Conservation (phyloP, 1,140 invertebrate genomes). For the Drosophila neocordata region DNA sequence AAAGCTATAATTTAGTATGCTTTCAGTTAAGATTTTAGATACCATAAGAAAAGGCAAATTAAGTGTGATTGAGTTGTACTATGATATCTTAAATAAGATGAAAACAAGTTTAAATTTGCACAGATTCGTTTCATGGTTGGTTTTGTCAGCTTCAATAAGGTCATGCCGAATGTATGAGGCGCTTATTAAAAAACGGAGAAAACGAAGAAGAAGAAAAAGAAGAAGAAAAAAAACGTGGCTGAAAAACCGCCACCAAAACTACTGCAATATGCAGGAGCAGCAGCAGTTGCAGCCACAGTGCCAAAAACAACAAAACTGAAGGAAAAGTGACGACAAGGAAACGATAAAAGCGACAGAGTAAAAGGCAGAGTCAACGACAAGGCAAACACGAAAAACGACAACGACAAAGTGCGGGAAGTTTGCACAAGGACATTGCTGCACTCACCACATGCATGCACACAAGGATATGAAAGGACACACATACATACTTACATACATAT, state of each 20-base stretch:
- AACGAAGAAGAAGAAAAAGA: constrained; percentile 22
- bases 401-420: constrained; percentile 79
- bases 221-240: constrained; percentile 8
- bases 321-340: constrained; percentile 48
- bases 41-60: no score
- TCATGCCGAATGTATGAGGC: constrained; percentile 43
- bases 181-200: constrained; percentile 57
- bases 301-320: constrained; percentile 19
- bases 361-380: constrained; percentile 34
- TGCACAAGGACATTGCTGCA: constrained; percentile 79
- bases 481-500: constrained; percentile 25
- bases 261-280: constrained; percentile 47
- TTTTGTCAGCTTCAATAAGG: constrained; percentile 38
- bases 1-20: background rate
- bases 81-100: no score
- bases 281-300: constrained; percentile 23
- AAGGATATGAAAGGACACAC: constrained; percentile 67
- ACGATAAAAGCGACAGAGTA: constrained; percentile 44
- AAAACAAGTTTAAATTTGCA: background rate
- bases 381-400: constrained; percentile 49
- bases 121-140: background rate
- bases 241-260: constrained; percentile 39
- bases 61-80: no score
- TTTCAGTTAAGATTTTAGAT: no score
- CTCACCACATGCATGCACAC: constrained; percentile 77